Percentiles rank a stretch among this genome's conserved stretches.
These are phyloP conservation scores for Scophthalmus maximus DNA, from an alignment of 2,113 vertebrate species.

Conservation along the genomic window DNA sequence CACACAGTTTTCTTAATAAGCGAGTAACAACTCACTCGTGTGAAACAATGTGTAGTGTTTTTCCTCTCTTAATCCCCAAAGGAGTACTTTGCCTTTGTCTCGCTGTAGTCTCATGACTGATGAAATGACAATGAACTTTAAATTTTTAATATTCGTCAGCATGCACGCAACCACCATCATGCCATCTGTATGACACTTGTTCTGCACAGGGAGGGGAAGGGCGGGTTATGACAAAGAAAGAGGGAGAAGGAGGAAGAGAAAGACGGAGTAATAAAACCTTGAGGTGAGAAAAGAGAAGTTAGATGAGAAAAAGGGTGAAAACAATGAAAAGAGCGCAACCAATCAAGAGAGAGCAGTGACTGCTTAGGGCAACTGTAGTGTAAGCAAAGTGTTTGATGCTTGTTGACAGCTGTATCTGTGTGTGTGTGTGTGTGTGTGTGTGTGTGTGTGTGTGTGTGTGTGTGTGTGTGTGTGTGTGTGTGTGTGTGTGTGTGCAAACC, in stretches of 20 bases:
- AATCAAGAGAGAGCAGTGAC: conserved; percentile 40
- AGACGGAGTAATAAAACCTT: neutral
- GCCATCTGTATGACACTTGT: conserved; percentile 51
- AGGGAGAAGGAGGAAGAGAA: neutral
- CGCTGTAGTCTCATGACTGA: conserved; percentile 24
- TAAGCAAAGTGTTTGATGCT: conserved; percentile 65
- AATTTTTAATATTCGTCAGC: conserved; percentile 65
- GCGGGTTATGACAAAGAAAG: neutral
- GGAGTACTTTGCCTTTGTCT: conserved; percentile 39
- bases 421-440: too few relatives aligned
- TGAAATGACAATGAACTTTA: conserved; percentile 45
- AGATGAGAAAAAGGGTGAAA: conserved; percentile 7
- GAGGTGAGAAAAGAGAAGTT: conserved; percentile 56
- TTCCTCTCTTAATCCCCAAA: neutral
- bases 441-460: conserved; percentile 1
- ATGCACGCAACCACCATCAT: conserved; percentile 53
- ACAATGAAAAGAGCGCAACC: conserved; percentile 48
- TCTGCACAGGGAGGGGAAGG: conserved; percentile 5
- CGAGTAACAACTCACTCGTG: neutral
- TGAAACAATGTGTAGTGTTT: neutral
- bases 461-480: conserved; percentile 40
- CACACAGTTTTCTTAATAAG: neutral
- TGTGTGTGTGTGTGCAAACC: conserved; percentile 34
- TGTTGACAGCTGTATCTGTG: conserved; percentile 73
- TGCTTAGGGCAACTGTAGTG: conserved; percentile 48